These are phyloP conservation scores for Aspiorhynchus laticeps DNA, from an alignment of 2,113 vertebrate species.

Conservation along the genomic window DNA sequence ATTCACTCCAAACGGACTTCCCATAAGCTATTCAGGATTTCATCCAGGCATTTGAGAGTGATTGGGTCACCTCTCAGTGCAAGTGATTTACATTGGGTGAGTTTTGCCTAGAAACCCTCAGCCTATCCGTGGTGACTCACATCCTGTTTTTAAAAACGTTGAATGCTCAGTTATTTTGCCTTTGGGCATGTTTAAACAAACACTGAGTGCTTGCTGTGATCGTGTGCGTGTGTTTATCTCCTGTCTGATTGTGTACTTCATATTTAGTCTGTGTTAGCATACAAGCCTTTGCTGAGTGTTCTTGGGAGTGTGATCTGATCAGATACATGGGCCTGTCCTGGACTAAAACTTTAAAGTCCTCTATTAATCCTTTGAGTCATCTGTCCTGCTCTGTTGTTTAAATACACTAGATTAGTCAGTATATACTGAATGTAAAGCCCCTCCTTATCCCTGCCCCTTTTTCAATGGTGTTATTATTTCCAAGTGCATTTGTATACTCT, in stretches of 20 bases:
- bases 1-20: conserved; percentile 22
- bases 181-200: conserved; percentile 17
- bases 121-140: conserved; percentile 3
- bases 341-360: conserved; percentile 15
- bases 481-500: conserved; percentile 19
- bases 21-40: conserved; percentile 23
- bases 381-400: neutral
- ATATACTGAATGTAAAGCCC: neutral
- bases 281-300: neutral
- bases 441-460: neutral
- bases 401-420: conserved; percentile 20
- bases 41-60: conserved; percentile 6
- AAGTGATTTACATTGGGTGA: conserved; percentile 21
- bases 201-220: neutral
- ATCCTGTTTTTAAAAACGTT: conserved; percentile 8
- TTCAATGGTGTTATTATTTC: conserved; percentile 30
- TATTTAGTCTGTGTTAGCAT: conserved; percentile 10
- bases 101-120: conserved; percentile 1
- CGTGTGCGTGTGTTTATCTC: neutral
- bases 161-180: neutral
- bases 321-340: neutral
- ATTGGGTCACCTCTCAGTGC: conserved; percentile 1
- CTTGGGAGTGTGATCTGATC: neutral
- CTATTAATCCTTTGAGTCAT: neutral
- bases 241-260: neutral